phyloP scores from a whole-genome alignment of 2,113 vertebrate genomes.

The Ia io region DNA sequence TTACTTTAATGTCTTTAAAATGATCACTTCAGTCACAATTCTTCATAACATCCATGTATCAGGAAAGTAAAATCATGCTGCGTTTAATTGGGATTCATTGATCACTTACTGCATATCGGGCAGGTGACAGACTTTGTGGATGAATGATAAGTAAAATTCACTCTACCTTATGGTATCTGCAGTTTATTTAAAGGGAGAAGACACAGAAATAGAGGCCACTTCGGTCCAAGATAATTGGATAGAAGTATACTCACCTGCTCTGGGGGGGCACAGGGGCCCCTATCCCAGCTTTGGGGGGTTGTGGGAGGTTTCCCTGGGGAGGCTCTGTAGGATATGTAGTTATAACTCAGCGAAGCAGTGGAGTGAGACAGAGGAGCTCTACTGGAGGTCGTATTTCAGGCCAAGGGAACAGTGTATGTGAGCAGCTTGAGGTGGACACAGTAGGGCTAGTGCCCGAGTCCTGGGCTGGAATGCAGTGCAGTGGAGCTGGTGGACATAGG shows the following conservation, averaged over 20 bases:
- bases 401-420: not conserved
- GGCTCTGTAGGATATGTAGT: not conserved
- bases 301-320: not conserved
- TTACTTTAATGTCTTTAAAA: not conserved
- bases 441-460: not conserved
- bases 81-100: not conserved
- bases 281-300: not conserved
- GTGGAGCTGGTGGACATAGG: not conserved
- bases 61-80: not conserved
- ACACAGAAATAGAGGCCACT: not conserved
- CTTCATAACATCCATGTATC: not conserved
- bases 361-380: not conserved
- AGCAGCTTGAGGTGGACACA: not conserved
- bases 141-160: not conserved
- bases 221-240: not conserved
- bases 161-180: not conserved
- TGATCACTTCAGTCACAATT: not conserved
- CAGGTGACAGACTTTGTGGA: not conserved
- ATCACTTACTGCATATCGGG: not conserved
- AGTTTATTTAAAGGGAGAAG: not conserved
- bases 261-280: not conserved
- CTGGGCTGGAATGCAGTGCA: not conserved
- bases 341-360: not conserved
- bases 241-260: not conserved
- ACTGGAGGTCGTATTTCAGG: not conserved